Evolutionary conservation across 2,113 vertebrate species (phyloP).

Genomic region (Strix uralensis): DNA sequence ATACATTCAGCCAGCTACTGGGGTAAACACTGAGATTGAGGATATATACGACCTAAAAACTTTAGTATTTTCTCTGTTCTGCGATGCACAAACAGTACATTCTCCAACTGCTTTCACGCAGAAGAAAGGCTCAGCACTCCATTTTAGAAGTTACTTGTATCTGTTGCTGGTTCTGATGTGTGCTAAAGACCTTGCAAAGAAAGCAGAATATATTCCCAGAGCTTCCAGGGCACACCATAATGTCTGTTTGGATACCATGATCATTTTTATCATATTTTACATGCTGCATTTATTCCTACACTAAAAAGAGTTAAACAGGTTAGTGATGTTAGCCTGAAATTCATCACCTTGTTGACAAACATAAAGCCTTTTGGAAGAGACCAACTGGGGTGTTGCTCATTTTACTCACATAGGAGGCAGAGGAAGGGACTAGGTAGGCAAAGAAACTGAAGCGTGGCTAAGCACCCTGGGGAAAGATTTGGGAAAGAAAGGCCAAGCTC

Average conservation of each 20-base stretch:
- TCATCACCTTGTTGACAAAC: not conserved
- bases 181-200: not conserved
- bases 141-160: not conserved
- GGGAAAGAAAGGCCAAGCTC: not conserved
- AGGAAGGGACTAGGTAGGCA: not conserved
- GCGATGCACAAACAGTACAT: not conserved
- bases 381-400: not conserved
- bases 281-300: not conserved
- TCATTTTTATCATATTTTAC: not conserved
- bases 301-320: not conserved
- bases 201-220: not conserved
- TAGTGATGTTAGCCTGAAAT: not conserved
- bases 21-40: not conserved
- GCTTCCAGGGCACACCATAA: not conserved
- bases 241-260: accelerated
- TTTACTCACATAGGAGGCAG: not conserved
- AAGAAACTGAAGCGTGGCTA: not conserved
- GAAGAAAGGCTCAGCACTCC: not conserved
- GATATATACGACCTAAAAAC: accelerated
- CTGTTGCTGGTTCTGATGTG: not conserved
- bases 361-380: not conserved
- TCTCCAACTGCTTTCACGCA: not conserved
- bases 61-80: not conserved
- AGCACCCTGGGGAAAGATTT: not conserved
- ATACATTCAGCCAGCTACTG: not conserved